Evolutionary conservation across 2,888 invertebrate species (phyloP).

Genomic region (Dynastes tityus): DNA sequence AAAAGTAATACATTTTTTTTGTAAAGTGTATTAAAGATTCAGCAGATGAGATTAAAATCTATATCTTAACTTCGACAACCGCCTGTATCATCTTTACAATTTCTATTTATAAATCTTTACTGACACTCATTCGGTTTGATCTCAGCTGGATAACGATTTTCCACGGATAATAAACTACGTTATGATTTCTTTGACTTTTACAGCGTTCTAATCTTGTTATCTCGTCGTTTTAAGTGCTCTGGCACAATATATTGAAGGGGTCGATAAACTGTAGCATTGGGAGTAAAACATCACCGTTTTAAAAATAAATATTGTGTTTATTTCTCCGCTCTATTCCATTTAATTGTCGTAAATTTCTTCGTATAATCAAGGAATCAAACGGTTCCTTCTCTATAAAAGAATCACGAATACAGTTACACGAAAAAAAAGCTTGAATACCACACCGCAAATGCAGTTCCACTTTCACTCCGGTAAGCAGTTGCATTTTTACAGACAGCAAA

Average conservation of each 20-base stretch:
- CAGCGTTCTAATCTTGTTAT: constrained; percentile 9
- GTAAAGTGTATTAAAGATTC: no score
- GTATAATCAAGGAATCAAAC: not conserved
- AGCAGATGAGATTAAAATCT: no score
- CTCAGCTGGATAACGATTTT: not conserved
- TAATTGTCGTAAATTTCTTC: no score
- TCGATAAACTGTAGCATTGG: not conserved
- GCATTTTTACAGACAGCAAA: constrained; percentile 27
- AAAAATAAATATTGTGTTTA: not conserved
- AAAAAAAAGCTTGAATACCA: not conserved
- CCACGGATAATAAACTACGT: constrained; percentile 3
- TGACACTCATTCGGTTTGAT: not conserved
- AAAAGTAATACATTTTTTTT: no score
- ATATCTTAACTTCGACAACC: no score
- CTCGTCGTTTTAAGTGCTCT: constrained; percentile 2
- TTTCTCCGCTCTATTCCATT: no score
- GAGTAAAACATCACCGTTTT: not conserved
- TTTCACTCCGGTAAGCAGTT: constrained; percentile 18
- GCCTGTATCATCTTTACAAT: no score
- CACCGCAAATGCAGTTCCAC: constrained; percentile 28
- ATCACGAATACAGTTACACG: not conserved
- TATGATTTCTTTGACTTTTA: constrained; percentile 11
- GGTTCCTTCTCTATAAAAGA: not conserved
- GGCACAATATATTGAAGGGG: not conserved
- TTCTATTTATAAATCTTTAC: constrained; percentile 9